These are phyloP conservation scores for Amphipoea lucens DNA, from an alignment of 2,888 invertebrate species.

Conservation along the genomic window DNA sequence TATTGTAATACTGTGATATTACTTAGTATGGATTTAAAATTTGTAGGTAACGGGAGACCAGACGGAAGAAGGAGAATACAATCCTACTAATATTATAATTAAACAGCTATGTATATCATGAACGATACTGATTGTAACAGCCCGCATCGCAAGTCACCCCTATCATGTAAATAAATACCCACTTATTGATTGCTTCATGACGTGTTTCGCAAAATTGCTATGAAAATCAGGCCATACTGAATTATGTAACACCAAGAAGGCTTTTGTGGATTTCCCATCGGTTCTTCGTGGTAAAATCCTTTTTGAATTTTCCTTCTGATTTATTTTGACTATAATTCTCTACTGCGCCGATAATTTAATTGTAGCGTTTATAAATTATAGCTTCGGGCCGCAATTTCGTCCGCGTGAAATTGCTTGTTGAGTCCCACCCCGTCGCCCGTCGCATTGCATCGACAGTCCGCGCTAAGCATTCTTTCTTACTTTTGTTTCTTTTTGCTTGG, in stretches of 20 bases:
- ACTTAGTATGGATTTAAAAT: background rate
- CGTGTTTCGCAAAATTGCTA: conserved; percentile 60
- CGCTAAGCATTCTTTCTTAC: too few species aligned
- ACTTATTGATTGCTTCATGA: conserved; percentile 44
- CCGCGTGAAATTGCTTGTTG: too few species aligned
- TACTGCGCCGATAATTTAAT: too few species aligned
- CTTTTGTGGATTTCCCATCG: conserved; percentile 30
- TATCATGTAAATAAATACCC: conserved; percentile 56
- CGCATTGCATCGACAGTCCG: too few species aligned
- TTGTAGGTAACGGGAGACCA: background rate
- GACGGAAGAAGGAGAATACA: too few species aligned
- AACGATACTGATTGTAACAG: conserved; percentile 25
- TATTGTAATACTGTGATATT: too few species aligned
- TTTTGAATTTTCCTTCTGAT: conserved; percentile 16
- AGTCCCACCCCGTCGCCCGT: too few species aligned
- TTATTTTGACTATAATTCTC: background rate
- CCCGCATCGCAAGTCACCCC: conserved; percentile 63
- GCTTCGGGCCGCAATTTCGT: too few species aligned
- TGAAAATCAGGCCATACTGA: conserved; percentile 57
- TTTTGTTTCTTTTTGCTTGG: too few species aligned
- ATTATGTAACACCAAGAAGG: conserved; percentile 36
- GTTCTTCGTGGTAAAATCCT: background rate
- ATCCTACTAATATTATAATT: background rate
- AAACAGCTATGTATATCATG: conserved; percentile 17
- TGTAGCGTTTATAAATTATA: background rate